A percentile compares a stretch with the other conserved stretches of the same genome.
Evolutionary conservation across 2,888 invertebrate genomes (phyloP).

Genomic region (Drosophila parthenogenetica): DNA sequence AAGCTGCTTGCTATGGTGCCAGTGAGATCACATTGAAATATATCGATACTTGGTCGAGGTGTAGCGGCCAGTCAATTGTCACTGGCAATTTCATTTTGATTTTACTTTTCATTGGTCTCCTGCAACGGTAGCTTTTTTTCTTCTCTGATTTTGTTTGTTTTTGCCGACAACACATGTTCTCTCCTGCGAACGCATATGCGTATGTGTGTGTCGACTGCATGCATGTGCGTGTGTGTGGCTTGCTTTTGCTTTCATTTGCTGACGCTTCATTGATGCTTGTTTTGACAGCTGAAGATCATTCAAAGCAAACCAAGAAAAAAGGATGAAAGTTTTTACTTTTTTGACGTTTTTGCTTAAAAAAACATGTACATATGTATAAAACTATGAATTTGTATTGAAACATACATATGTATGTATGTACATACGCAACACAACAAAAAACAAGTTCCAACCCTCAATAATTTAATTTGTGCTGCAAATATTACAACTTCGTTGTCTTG

Average conservation of each 20-base stretch:
- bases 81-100: conserved; percentile 8
- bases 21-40: neutral
- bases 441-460: conserved; percentile 59
- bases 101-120: conserved; percentile 27
- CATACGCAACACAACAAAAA: conserved; percentile 31
- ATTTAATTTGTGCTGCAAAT: conserved; percentile 50
- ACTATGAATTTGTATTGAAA: neutral
- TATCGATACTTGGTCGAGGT: conserved; percentile 48
- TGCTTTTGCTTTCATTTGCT: conserved; percentile 22
- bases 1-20: conserved; percentile 39
- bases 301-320: conserved; percentile 18
- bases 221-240: conserved; percentile 1
- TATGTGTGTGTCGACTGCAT: conserved; percentile 6
- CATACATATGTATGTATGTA: too few species aligned
- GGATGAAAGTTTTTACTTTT: conserved; percentile 3
- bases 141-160: conserved; percentile 6
- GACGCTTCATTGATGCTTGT: conserved; percentile 23
- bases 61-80: conserved; percentile 21
- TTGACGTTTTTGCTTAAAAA: neutral
- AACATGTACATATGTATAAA: neutral
- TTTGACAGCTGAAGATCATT: conserved; percentile 35
- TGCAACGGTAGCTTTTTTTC: conserved; percentile 19
- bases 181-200: neutral
- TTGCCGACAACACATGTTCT: conserved; percentile 37
- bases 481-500: conserved; percentile 39